A percentile compares a stretch with the other conserved stretches of the same genome.
Evolutionary conservation across 2,113 vertebrate species (phyloP).

Genomic region (Elaphurus davidianus): DNA sequence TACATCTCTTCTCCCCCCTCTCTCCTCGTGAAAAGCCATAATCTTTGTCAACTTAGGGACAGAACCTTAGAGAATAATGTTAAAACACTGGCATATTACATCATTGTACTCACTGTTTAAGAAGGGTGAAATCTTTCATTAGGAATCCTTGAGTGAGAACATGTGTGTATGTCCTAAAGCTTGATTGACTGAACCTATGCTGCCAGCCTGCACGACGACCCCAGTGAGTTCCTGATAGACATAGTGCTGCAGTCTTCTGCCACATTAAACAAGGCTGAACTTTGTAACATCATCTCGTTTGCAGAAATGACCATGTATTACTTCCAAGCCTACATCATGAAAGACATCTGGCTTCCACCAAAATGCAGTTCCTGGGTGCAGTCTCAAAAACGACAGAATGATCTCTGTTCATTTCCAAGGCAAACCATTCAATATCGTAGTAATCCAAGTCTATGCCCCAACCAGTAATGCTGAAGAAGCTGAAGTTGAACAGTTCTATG

Average conservation of each 20-base stretch:
- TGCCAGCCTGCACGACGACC: background rate
- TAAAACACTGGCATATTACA: background rate
- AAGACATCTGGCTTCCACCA: background rate
- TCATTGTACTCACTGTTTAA: background rate
- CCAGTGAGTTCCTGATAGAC: background rate
- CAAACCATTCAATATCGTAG: background rate
- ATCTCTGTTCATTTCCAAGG: background rate
- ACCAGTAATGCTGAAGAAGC: background rate
- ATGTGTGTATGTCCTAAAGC: background rate
- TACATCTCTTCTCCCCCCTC: background rate
- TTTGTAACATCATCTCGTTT: background rate
- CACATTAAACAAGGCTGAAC: background rate
- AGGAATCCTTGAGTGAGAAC: background rate
- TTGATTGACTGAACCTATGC: background rate
- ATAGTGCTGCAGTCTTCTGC: background rate
- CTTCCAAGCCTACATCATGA: background rate
- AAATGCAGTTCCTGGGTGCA: background rate
- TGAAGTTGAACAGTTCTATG: background rate
- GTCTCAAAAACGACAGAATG: background rate
- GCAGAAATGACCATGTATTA: background rate
- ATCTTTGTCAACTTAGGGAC: conserved; percentile 4
- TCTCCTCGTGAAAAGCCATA: background rate
- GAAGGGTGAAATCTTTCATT: background rate
- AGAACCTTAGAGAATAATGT: background rate
- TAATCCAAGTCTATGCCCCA: background rate